Percentiles rank a stretch among this genome's conserved stretches.
Conservation (phyloP, 2,888 invertebrate genomes). For the Lydus trimaculatus region DNA sequence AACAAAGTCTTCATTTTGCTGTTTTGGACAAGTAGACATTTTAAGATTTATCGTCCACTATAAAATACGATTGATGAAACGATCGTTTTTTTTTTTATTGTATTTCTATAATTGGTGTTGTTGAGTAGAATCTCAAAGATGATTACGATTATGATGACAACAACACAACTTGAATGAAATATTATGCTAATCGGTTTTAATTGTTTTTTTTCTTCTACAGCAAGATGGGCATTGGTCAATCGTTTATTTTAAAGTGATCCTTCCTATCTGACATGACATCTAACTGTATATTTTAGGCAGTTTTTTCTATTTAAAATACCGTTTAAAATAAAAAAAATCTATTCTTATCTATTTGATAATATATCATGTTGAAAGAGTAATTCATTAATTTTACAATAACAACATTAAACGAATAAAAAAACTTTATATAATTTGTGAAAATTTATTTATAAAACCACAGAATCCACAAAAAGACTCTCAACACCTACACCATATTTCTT, state of each 20-base stretch:
- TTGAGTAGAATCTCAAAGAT: background rate
- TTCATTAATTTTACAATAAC: background rate
- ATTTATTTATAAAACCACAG: background rate
- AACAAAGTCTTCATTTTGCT: background rate
- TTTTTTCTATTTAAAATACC: background rate
- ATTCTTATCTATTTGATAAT: background rate
- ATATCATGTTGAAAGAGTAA: background rate
- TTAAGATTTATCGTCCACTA: background rate
- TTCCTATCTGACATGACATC: background rate
- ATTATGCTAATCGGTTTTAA: constrained; percentile 1
- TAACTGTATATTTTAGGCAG: background rate
- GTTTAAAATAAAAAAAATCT: background rate
- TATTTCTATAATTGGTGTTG: background rate
- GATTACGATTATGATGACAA: background rate
- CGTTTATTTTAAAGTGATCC: background rate
- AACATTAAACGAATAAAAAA: background rate
- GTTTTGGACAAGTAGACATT: background rate
- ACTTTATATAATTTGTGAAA: background rate
- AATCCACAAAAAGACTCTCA: background rate
- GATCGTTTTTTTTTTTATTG: background rate
- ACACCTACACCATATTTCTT: background rate
- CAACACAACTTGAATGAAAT: background rate
- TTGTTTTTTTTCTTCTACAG: background rate
- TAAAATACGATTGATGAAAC: constrained; percentile 1
- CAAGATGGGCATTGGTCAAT: background rate